Evolutionary conservation across 2,888 invertebrate species (phyloP).

Genomic region (Lycocerus yunnanus): DNA sequence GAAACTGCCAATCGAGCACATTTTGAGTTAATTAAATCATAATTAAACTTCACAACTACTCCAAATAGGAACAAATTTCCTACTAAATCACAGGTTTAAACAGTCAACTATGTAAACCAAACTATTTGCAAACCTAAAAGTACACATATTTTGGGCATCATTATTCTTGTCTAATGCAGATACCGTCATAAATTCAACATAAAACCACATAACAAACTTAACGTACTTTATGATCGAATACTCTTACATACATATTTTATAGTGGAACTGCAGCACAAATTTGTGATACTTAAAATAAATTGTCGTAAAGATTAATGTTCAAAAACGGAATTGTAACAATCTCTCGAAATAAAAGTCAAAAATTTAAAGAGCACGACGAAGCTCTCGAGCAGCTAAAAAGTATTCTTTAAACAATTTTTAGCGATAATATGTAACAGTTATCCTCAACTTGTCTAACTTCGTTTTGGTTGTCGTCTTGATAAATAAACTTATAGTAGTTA

Average conservation of each 20-base stretch:
- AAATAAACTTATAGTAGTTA: background rate
- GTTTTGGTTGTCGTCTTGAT: background rate
- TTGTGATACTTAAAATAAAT: slow-evolving; percentile 29
- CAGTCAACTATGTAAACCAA: background rate
- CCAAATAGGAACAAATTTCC: slow-evolving; percentile 9
- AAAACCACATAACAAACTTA: slow-evolving; percentile 22
- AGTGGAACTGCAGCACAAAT: slow-evolving; percentile 21
- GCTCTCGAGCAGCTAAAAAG: background rate
- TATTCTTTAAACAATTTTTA: background rate
- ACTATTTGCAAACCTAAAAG: background rate
- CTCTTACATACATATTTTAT: slow-evolving; percentile 26
- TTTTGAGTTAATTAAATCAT: slow-evolving; percentile 28
- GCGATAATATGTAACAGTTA: background rate
- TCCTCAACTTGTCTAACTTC: background rate
- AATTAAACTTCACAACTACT: slow-evolving; percentile 21
- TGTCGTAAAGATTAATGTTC: slow-evolving; percentile 24
- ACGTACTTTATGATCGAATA: slow-evolving; percentile 25
- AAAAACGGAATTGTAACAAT: background rate
- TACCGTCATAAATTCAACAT: slow-evolving; percentile 22
- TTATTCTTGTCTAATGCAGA: slow-evolving; percentile 22
- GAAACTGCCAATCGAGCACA: slow-evolving; percentile 25
- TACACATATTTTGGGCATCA: background rate
- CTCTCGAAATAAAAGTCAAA: background rate
- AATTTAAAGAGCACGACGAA: background rate
- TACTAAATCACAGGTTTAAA: background rate